Base-by-base conservation (phyloP, 2,888 invertebrate species). In the Eumacrocentrus americanus region DNA sequence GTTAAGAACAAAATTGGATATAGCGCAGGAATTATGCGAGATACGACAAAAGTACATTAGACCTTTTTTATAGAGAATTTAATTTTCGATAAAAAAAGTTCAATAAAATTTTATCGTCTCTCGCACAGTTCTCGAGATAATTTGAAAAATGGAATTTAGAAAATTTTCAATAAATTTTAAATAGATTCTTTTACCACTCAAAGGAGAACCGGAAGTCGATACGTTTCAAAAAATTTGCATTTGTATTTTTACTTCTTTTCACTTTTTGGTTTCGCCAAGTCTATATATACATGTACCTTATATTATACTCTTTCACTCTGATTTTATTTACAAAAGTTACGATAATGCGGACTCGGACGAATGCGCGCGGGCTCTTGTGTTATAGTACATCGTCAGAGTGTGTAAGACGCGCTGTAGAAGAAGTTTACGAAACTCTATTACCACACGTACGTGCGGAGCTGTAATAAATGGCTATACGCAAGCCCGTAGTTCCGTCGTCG, bases 371-470 rank as follows among this genome's bases (percentile, higher is more conserved):
- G 11, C 20, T 23, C 7, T 12, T 11, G 5, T 37, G 40, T 51
- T 48, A 35, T 23, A 38, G 34, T 38, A 51, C n/a, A n/a, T n/a
- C n/a, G n/a, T n/a, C n/a, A n/a, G n/a, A n/a, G n/a, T n/a, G n/a
- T n/a, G 37, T 20, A 51, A 51, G 12, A 12, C 22, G 7, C 20
- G 14, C 6, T 20, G 5, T 35, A n/a, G 25, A 53, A n/a, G 11
- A 42, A 16, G 40, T 53, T 53, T 42, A 53, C 53, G 53, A 53
- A 53, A 53, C 40, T 38, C 1, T 25, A 42, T 53, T 53, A 53
- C 53, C 23, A 40, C 53, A 53, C 18, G 3, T 42, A 22, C 5
- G 14, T 22, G 18, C 3, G 9, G 20, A 20, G 16, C 11, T 16
- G 42, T 18, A 42, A 42, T 42, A 42, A 42, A 42, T 42, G 7